These are phyloP conservation scores for Pemphredon lugubris DNA, from an alignment of 2,888 invertebrate species.

Conservation along the genomic window DNA sequence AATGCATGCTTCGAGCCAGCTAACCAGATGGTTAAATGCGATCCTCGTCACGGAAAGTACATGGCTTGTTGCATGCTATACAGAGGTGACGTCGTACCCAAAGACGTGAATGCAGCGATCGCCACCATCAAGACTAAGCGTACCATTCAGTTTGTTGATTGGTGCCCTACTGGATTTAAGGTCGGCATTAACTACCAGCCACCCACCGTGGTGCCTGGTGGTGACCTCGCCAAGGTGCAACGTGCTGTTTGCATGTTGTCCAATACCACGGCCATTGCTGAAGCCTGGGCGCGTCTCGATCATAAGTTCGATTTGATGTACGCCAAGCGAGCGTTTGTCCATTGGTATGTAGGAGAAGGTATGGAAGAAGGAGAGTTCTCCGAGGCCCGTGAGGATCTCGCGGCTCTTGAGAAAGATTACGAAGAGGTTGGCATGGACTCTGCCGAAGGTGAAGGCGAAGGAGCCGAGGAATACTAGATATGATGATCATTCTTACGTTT, in stretches of 20 bases:
- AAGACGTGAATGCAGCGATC: conserved; percentile 97
- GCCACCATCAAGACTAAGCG: conserved; percentile 97
- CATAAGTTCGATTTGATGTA: conserved; percentile 99
- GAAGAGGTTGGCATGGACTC: conserved; percentile 88
- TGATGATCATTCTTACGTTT: conserved; percentile 14
- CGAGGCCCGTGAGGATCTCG: conserved; percentile 89
- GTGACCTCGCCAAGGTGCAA: conserved; percentile 96
- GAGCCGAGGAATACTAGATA: conserved; percentile 78
- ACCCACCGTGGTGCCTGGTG: conserved; percentile 97
- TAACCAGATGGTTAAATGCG: conserved; percentile 98
- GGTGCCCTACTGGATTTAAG: conserved; percentile 93
- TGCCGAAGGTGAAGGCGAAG: conserved; percentile 82
- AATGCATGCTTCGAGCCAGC: conserved; percentile 98
- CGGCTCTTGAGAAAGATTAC: conserved; percentile 87
- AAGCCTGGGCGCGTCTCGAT: conserved; percentile 98
- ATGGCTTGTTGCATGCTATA: conserved; percentile 98
- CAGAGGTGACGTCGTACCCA: conserved; percentile 96
- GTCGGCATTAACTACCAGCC: conserved; percentile 97
- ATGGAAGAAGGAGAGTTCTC: conserved; percentile 95
- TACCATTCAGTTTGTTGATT: conserved; percentile 96
- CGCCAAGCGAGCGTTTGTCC: conserved; percentile 97
- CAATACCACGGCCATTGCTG: conserved; percentile 98
- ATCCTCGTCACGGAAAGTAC: conserved; percentile 96
- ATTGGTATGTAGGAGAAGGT: conserved; percentile 95
- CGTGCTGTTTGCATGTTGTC: conserved; percentile 99